phyloP scores from a whole-genome alignment of 2,113 vertebrate species.

The Patagioenas fasciata region DNA sequence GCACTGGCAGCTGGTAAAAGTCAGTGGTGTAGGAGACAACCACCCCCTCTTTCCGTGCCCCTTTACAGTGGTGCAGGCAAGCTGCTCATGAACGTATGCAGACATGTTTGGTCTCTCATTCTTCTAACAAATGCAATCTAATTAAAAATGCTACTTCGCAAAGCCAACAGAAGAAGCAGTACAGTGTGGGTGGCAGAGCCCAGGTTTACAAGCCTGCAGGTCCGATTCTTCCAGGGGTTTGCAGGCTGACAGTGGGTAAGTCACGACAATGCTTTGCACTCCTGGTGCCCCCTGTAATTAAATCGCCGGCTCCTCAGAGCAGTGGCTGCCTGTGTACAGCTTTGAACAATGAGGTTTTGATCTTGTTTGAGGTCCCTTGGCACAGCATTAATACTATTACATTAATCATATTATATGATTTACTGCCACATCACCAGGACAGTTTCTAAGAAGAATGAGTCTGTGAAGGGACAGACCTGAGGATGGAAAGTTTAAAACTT shows the following conservation, averaged over 20 bases:
- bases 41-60: not conserved
- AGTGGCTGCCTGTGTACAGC: not conserved
- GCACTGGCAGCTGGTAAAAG: not conserved
- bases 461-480: not conserved
- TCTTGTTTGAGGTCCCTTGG: constrained; percentile 17
- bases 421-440: not conserved
- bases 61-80: not conserved
- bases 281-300: constrained; percentile 19
- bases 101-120: fast-evolving
- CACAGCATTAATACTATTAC: not conserved
- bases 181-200: not conserved
- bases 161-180: not conserved
- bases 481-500: not conserved
- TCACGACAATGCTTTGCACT: not conserved
- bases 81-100: fast-evolving
- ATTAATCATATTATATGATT: constrained; percentile 1
- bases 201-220: not conserved
- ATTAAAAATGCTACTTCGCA: not conserved
- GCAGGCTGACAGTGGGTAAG: not conserved
- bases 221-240: not conserved
- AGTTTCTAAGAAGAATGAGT: not conserved
- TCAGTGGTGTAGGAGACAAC: not conserved
- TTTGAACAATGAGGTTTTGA: constrained; percentile 6
- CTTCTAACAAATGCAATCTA: not conserved
- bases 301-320: not conserved